These are phyloP conservation scores for Dendropsophus ebraccatus DNA, from an alignment of 2,113 vertebrate species.

Conservation along the genomic window DNA sequence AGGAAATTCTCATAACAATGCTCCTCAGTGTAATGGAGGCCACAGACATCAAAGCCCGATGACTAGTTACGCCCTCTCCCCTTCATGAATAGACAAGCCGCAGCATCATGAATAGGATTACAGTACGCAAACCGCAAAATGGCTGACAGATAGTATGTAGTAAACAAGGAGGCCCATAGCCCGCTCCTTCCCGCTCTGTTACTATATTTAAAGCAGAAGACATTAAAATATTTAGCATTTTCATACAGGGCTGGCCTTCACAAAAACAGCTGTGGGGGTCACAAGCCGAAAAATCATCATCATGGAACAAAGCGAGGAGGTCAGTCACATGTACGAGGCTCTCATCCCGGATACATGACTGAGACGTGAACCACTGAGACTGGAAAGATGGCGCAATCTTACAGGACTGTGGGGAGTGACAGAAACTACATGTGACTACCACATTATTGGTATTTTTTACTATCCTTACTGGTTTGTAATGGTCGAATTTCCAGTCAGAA, in stretches of 20 bases:
- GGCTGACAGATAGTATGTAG: background rate
- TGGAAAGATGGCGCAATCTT: background rate
- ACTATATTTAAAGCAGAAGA: background rate
- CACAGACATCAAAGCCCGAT: background rate
- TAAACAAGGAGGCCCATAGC: background rate
- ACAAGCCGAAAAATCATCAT: background rate
- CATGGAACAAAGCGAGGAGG: background rate
- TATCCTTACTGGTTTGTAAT: no score
- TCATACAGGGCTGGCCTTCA: slow-evolving; percentile 2
- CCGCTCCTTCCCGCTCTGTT: background rate
- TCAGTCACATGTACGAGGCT: background rate
- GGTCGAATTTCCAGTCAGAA: no score
- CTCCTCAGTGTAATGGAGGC: background rate
- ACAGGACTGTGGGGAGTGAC: background rate
- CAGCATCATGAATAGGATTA: slow-evolving; percentile 4
- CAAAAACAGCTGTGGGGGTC: slow-evolving; percentile 2
- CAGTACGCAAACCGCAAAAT: background rate
- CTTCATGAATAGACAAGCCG: background rate
- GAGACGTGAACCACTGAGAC: background rate
- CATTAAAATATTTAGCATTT: slow-evolving; percentile 26
- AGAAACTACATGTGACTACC: no score
- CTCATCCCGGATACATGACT: background rate
- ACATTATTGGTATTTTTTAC: no score
- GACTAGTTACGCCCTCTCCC: no score
- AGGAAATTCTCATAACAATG: background rate